A percentile compares a stretch with the other conserved stretches of the same genome.
Conservation (phyloP, 53 echinoderm and acorn worm species). For the Mesocentrotus franciscanus region DNA sequence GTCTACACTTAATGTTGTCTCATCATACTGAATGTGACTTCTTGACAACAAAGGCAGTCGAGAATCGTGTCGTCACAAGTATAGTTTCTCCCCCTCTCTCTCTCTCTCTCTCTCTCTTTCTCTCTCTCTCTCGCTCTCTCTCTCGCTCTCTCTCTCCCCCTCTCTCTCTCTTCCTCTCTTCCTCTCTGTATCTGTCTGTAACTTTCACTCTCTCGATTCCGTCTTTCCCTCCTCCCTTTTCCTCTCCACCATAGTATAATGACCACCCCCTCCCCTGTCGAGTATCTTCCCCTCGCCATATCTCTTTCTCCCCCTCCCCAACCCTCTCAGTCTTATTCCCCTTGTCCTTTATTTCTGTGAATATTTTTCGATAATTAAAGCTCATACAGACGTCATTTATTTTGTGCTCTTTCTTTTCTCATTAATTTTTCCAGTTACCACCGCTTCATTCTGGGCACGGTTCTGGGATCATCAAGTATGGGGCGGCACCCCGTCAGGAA, state of each 20-base stretch:
- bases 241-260: not conserved
- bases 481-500: slow-evolving; percentile 73
- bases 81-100: not conserved
- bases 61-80: too few species aligned
- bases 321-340: not conserved
- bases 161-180: too few species aligned
- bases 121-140: not conserved
- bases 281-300: not conserved
- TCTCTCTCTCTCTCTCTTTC: not conserved
- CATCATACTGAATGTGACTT: too few species aligned
- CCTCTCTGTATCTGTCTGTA: too few species aligned
- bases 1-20: not conserved
- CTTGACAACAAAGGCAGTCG: too few species aligned
- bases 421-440: slow-evolving; percentile 69
- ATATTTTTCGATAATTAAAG: not conserved
- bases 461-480: slow-evolving; percentile 77
- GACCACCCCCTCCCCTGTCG: not conserved
- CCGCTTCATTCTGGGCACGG: slow-evolving; percentile 86
- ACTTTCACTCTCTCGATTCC: not conserved
- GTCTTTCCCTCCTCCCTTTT: not conserved
- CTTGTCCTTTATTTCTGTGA: not conserved
- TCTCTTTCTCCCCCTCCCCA: not conserved
- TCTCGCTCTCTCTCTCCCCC: not conserved
- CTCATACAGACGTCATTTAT: not conserved
- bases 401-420: not conserved